Base-by-base conservation (phyloP, 2,113 vertebrate species). In the Takifugu flavidus region DNA sequence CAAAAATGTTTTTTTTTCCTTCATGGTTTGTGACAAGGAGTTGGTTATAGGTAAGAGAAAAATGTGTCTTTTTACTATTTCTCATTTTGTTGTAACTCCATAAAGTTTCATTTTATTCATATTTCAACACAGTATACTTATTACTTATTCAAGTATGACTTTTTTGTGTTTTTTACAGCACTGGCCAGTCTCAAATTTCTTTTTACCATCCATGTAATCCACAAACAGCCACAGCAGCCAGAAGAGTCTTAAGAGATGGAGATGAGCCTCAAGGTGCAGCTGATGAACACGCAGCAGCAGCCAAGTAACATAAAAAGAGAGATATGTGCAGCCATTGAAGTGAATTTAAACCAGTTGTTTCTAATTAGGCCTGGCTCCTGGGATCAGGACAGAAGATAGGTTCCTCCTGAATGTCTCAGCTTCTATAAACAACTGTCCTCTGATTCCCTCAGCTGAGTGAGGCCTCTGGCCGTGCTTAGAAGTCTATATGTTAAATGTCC, bases 401-500 rank as follows among this genome's bases (percentile, higher is more conserved):
- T 75, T 89, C 82, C 87, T 89, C 82, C 88, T 81, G 85, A 88
- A 87, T 68, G 81, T 87, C 87, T 91, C 74, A 58, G 79, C 87
- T 89, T 91, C 86, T 90, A 87, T 90, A 90, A 91, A 91, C 88
- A 91, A 80, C 65, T 64, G 66, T 85, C 79, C 75, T 82, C 81
- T 78, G 78, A 57, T 79, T 85, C 65, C 29, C 73, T 76, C 76
- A 84, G 75, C 85, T 74, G 76, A 77, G 78, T 65, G 69, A 54
- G 82, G 80, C 86, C 78, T 83, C 72, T 82, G 73, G 83, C 70
- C 45, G 28, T 12, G 78, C 84, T 76, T 87, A 87, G 70, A 80
- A 20, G 67, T 85, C 79, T 74, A 44, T 70, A 65, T 34, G 27
- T 49, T 49, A 3, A 50, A 55, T 46, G 72, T 63, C 59, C 49